Conservation (phyloP, 2,113 vertebrate species). For the Amphiprion ocellaris region DNA sequence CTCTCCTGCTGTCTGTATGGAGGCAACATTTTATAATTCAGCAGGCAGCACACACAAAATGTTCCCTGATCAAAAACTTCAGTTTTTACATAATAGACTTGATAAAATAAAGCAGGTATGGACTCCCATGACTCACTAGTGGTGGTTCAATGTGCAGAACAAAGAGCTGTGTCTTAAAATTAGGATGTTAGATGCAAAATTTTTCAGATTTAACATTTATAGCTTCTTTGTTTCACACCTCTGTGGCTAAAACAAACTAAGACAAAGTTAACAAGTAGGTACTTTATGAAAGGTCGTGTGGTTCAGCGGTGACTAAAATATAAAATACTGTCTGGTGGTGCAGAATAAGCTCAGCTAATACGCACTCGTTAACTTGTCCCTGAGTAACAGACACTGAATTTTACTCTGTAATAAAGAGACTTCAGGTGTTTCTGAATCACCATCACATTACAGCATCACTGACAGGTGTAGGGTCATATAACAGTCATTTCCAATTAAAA, state of each 20-base stretch:
- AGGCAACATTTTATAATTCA: background rate
- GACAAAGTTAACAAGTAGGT: slow-evolving; percentile 1
- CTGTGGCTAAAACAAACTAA: background rate
- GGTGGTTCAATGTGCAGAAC: background rate
- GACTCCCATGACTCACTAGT: background rate
- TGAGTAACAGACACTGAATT: background rate
- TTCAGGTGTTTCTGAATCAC: too few species aligned
- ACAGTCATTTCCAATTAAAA: too few species aligned
- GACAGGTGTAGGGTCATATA: too few species aligned
- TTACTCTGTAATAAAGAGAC: background rate
- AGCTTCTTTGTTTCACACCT: background rate
- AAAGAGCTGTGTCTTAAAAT: background rate
- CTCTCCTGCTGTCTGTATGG: slow-evolving; percentile 2
- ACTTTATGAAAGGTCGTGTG: background rate
- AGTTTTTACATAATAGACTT: background rate
- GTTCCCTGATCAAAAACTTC: background rate
- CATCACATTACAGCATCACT: too few species aligned
- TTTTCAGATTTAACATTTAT: slow-evolving; percentile 1
- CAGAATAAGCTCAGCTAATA: too few species aligned
- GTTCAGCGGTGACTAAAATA: background rate
- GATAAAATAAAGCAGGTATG: too few species aligned
- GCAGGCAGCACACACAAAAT: background rate
- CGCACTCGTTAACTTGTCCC: background rate
- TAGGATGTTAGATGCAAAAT: background rate
- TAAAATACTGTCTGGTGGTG: too few species aligned